Conservation (phyloP, 2,888 invertebrate genomes). For the Tenthredo distinguenda region DNA sequence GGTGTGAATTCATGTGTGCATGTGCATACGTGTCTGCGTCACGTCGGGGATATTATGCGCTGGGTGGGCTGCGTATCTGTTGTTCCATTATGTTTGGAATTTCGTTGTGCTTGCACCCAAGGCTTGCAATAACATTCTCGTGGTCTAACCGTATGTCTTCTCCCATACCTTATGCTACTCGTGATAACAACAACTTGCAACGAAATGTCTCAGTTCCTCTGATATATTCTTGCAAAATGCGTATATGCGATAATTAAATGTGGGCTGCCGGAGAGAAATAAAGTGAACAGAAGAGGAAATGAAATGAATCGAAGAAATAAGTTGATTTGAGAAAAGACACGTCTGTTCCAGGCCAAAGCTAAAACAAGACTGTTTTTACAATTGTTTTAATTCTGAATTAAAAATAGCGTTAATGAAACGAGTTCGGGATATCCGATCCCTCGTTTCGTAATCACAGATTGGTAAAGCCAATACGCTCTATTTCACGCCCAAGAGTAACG, state of each 20-base stretch:
- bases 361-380: no score
- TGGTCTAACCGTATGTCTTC: neutral
- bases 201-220: neutral
- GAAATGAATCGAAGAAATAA: no score
- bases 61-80: conserved; percentile 38
- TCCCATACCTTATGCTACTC: neutral
- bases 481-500: no score
- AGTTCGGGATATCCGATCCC: no score
- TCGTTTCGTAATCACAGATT: no score
- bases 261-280: no score
- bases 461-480: no score
- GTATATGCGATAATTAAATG: neutral
- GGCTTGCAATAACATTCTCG: conserved; percentile 65
- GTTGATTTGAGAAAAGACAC: no score
- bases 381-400: no score
- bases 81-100: conserved; percentile 65
- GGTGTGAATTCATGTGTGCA: neutral
- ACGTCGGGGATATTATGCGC: neutral
- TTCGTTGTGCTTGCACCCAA: conserved; percentile 60
- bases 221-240: neutral
- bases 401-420: no score
- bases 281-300: no score
- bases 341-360: no score
- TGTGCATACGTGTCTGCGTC: neutral
- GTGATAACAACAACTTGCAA: conserved; percentile 17